Percentiles rank a stretch among this genome's conserved stretches.
phyloP scores from a whole-genome alignment of 2,113 vertebrate genomes.

The Nerophis lumbriciformis region DNA sequence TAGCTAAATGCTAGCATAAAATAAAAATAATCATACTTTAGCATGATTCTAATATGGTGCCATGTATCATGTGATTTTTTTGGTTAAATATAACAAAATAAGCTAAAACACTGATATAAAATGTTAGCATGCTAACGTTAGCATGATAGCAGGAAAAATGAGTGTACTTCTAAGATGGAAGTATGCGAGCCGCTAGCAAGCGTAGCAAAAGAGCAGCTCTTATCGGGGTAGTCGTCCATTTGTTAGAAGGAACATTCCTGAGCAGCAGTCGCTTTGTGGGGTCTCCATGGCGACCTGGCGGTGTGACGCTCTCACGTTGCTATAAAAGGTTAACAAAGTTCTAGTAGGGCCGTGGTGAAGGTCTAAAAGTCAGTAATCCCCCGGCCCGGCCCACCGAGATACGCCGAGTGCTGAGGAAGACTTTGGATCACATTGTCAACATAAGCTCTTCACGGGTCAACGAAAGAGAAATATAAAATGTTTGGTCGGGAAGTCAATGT shows the following conservation, averaged over 20 bases:
- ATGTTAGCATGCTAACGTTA: too few species aligned
- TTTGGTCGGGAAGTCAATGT: too few species aligned
- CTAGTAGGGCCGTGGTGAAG: not conserved
- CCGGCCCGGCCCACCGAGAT: not conserved
- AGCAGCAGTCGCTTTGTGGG: slow-evolving; percentile 68
- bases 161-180: too few species aligned
- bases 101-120: too few species aligned
- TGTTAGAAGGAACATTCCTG: slow-evolving; percentile 60
- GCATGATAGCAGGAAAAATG: too few species aligned
- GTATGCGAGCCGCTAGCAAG: too few species aligned
- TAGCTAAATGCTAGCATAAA: too few species aligned
- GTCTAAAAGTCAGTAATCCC: slow-evolving; percentile 47
- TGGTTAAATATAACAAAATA: too few species aligned
- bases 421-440: slow-evolving; percentile 21
- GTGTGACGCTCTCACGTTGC: not conserved
- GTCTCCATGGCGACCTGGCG: slow-evolving; percentile 60
- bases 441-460: not conserved
- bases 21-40: too few species aligned
- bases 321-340: slow-evolving; percentile 3
- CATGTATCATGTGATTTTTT: too few species aligned
- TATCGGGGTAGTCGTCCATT: slow-evolving; percentile 45
- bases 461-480: too few species aligned
- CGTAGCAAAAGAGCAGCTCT: slow-evolving; percentile 4
- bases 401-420: slow-evolving; percentile 49
- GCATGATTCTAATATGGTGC: too few species aligned